phyloP scores from a whole-genome alignment of 2,797 vertebrate species.

The Platyrinchus mystaceus region DNA sequence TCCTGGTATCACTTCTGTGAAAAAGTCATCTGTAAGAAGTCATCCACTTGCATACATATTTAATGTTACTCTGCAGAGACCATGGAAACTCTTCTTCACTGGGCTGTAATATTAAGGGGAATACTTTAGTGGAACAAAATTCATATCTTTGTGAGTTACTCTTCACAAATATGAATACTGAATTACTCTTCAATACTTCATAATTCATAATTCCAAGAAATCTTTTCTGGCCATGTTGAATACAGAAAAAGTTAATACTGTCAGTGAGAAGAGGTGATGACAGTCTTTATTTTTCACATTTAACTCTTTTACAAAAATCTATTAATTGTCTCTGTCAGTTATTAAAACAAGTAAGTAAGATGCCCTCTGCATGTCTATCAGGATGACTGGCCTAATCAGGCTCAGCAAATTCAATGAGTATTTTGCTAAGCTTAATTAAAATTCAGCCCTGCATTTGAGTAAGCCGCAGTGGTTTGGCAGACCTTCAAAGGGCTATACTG shows the following conservation, averaged over 20 bases:
- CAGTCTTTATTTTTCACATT: conserved; percentile 1
- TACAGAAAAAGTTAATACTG: neutral
- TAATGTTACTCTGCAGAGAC: neutral
- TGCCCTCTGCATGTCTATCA: conserved; percentile 63
- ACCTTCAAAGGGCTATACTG: conserved; percentile 74
- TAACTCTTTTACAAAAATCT: conserved; percentile 42
- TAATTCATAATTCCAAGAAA: neutral
- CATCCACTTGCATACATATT: neutral
- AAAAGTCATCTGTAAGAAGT: neutral
- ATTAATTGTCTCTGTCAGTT: conserved; percentile 52
- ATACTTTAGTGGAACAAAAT: neutral
- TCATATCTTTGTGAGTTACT: neutral
- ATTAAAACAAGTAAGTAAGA: conserved; percentile 63
- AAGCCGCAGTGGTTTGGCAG: conserved; percentile 77
- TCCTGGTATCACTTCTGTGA: neutral
- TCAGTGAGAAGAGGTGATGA: neutral
- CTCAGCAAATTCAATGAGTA: conserved; percentile 73
- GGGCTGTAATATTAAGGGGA: neutral
- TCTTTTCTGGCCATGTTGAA: neutral
- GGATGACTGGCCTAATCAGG: conserved; percentile 71
- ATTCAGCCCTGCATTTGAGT: conserved; percentile 73
- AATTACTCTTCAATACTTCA: neutral
- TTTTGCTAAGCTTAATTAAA: conserved; percentile 76
- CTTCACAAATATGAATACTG: neutral
- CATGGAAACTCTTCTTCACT: neutral